Evolutionary conservation across 2,113 vertebrate species (phyloP).

Genomic region (Oryzias melastigma): DNA sequence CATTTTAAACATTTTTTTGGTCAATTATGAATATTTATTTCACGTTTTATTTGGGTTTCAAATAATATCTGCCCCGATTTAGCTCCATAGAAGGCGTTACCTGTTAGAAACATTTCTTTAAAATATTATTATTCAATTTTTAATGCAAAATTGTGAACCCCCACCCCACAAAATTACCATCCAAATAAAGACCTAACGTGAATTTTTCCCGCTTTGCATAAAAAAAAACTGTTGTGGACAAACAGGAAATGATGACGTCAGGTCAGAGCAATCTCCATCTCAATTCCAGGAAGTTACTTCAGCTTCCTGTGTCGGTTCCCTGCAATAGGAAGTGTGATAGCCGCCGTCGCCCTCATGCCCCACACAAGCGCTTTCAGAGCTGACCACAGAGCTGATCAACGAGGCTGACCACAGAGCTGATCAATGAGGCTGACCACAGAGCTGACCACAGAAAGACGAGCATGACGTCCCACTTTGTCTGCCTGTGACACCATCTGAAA

Average conservation of each 20-base stretch:
- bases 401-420: no score
- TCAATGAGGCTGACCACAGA: no score
- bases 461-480: background rate
- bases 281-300: conserved; percentile 72
- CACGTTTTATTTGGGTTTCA: no score
- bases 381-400: no score
- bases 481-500: background rate
- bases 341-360: conserved; percentile 20
- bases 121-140: no score
- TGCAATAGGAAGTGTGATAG: conserved; percentile 12
- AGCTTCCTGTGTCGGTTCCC: conserved; percentile 63
- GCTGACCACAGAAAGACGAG: background rate
- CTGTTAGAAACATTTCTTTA: no score
- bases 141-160: background rate
- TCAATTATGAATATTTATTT: no score
- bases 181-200: background rate
- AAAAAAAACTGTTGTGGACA: conserved; percentile 22
- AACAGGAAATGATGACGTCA: conserved; percentile 60
- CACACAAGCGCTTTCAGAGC: background rate
- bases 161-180: background rate
- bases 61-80: no score
- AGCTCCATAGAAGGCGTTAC: no score
- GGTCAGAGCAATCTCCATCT: conserved; percentile 44
- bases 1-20: no score
- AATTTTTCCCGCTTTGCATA: background rate